These are phyloP conservation scores for Sandelia bainsii DNA, from an alignment of 2,797 vertebrate species.

Conservation along the genomic window DNA sequence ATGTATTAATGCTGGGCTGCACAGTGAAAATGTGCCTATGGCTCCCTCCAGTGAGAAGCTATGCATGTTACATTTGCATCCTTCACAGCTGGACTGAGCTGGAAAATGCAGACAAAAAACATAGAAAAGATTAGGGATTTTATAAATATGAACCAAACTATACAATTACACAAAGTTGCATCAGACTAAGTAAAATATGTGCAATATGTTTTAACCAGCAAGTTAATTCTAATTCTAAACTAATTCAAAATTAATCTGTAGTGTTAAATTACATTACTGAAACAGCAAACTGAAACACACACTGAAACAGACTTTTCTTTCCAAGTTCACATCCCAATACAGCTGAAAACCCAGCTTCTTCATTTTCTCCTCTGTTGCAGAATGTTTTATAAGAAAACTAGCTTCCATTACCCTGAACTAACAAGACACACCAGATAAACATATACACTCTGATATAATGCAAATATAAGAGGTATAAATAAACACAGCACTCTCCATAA, in stretches of 20 bases:
- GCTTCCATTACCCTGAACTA: slow-evolving; percentile 44
- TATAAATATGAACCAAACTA: background rate
- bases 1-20: background rate
- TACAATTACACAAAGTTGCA: background rate
- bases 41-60: slow-evolving; percentile 54
- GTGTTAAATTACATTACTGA: slow-evolving; percentile 1
- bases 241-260: background rate
- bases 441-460: slow-evolving; percentile 39
- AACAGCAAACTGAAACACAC: no score
- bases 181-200: background rate
- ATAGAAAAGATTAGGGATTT: no score
- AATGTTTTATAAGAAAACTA: slow-evolving; percentile 60
- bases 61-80: slow-evolving; percentile 23
- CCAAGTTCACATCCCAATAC: background rate
- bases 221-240: background rate
- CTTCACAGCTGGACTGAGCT: background rate
- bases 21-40: slow-evolving; percentile 28
- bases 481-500: slow-evolving; percentile 65
- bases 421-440: slow-evolving; percentile 49
- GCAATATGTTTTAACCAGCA: background rate
- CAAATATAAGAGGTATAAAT: slow-evolving; percentile 52
- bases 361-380: slow-evolving; percentile 26
- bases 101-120: background rate
- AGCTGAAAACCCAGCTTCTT: slow-evolving; percentile 18
- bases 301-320: no score